Evolutionary conservation across 2,888 invertebrate species (phyloP).

Genomic region (Sepiola atlantica): DNA sequence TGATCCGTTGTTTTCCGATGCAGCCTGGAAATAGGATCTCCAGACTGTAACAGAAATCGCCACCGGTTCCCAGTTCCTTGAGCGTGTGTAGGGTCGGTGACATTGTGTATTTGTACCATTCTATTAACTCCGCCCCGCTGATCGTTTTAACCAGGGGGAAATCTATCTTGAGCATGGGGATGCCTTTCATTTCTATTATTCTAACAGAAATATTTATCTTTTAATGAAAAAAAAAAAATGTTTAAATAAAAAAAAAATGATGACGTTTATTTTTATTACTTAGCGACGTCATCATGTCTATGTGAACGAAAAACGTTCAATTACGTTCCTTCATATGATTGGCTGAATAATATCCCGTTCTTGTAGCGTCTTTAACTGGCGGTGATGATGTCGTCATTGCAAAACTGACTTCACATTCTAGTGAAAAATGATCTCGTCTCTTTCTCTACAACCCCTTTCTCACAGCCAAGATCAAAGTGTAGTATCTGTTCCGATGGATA

Average conservation of each 20-base stretch:
- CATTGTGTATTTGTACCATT: slow-evolving; percentile 2
- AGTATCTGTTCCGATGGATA: no score
- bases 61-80: slow-evolving; percentile 23
- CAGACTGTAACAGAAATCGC: background rate
- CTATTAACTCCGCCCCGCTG: slow-evolving; percentile 32
- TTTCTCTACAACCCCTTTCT: no score
- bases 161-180: background rate
- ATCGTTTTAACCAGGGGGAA: slow-evolving; percentile 42
- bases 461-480: no score
- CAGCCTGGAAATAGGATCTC: slow-evolving; percentile 32
- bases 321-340: background rate
- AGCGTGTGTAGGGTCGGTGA: background rate
- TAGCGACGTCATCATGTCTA: background rate
- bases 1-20: background rate
- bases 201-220: no score
- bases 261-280: background rate
- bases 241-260: background rate
- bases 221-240: background rate
- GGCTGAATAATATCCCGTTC: no score
- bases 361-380: no score
- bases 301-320: background rate
- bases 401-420: no score
- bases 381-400: no score
- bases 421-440: no score
- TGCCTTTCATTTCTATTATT: background rate